These are phyloP conservation scores for Drosophila littoralis DNA, from an alignment of 1,140 invertebrate species.

Conservation along the genomic window DNA sequence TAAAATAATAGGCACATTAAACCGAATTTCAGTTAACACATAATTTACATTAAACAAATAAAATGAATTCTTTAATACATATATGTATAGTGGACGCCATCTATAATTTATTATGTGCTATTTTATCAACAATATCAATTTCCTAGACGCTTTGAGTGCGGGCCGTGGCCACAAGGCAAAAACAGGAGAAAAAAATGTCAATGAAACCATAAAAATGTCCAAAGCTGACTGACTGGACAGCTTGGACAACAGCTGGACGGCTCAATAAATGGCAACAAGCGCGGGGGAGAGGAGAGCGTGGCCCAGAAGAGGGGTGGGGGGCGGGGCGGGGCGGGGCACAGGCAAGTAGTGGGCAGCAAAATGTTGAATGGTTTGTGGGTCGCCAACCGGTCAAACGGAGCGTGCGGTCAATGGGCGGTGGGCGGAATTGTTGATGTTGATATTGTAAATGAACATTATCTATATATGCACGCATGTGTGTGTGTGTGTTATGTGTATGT, in stretches of 20 bases:
- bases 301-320: background rate
- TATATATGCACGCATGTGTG: slow-evolving; percentile 2
- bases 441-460: slow-evolving; percentile 39
- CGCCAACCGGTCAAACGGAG: slow-evolving; percentile 37
- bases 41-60: slow-evolving; percentile 18
- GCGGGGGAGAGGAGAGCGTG: background rate
- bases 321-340: background rate
- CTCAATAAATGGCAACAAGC: slow-evolving; percentile 42
- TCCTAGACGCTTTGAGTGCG: slow-evolving; percentile 22
- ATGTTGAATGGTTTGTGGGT: slow-evolving; percentile 27
- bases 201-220: slow-evolving; percentile 74
- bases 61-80: slow-evolving; percentile 1
- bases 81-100: background rate
- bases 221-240: slow-evolving; percentile 40
- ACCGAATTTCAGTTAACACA: background rate
- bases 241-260: slow-evolving; percentile 11
- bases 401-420: slow-evolving; percentile 27
- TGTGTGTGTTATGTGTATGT: slow-evolving; percentile 2
- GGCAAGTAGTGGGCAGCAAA: slow-evolving; percentile 18
- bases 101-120: slow-evolving; percentile 36
- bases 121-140: slow-evolving; percentile 48
- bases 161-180: slow-evolving; percentile 27
- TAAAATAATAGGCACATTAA: too few species aligned
- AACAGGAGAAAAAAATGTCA: slow-evolving; percentile 54
- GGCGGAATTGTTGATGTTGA: slow-evolving; percentile 27